phyloP scores from a whole-genome alignment of 2,797 vertebrate genomes.

The Phataginus tetradactyla region DNA sequence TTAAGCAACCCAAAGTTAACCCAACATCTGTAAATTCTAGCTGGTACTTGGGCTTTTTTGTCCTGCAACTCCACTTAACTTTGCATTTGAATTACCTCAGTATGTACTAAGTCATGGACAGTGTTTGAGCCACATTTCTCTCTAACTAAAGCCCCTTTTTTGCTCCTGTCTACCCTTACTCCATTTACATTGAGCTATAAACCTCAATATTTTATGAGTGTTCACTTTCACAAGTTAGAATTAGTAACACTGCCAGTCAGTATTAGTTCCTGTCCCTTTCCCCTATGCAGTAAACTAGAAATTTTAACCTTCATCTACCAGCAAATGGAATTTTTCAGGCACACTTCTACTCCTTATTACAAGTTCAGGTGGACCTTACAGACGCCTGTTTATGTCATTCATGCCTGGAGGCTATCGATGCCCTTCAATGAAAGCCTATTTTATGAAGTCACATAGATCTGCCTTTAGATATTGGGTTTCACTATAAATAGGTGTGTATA shows the following conservation, averaged over 20 bases:
- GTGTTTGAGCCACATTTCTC: not conserved
- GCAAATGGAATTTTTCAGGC: not conserved
- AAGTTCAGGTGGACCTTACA: not conserved
- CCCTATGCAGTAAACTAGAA: not conserved
- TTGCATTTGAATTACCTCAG: not conserved
- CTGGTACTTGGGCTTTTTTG: not conserved
- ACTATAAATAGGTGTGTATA: not conserved
- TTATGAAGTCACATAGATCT: not conserved
- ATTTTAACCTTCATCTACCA: not conserved
- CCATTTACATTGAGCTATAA: not conserved
- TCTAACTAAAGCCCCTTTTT: not conserved
- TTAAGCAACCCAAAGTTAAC: not conserved
- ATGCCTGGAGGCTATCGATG: not conserved
- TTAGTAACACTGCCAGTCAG: not conserved
- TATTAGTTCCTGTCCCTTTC: not conserved
- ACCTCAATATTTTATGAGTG: not conserved
- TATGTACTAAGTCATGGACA: not conserved
- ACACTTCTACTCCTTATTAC: not conserved
- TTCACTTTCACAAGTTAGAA: not conserved
- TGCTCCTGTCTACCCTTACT: not conserved
- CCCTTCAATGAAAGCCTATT: not conserved
- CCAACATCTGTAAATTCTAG: not conserved
- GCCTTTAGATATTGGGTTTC: not conserved
- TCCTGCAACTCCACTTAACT: not conserved
- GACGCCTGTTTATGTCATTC: not conserved